A percentile compares a stretch with the other conserved stretches of the same genome.
phyloP scores from a whole-genome alignment of 2,113 vertebrate genomes.

The Podiceps cristatus region DNA sequence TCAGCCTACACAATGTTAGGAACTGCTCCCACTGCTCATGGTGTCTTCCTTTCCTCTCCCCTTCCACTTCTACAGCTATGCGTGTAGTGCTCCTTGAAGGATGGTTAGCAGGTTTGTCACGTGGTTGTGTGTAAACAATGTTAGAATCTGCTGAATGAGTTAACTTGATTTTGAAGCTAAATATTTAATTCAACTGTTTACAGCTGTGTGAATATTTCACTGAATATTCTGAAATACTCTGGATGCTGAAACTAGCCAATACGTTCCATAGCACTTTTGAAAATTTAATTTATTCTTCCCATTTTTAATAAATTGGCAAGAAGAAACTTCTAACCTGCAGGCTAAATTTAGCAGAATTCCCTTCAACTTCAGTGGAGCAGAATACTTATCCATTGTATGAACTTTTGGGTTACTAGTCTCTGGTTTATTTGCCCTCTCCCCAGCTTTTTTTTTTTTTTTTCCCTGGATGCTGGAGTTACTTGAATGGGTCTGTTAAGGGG shows the following conservation, averaged over 20 bases:
- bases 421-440: too few species aligned
- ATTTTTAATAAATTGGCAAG: neutral
- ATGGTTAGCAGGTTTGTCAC: neutral
- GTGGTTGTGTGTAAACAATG: accelerated
- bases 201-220: neutral
- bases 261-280: neutral
- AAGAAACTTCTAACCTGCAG: neutral
- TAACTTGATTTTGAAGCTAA: neutral
- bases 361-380: neutral
- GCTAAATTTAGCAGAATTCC: neutral
- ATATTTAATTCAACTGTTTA: neutral
- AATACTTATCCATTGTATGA: neutral
- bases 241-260: neutral
- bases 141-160: neutral
- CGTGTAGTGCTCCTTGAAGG: neutral
- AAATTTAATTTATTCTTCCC: neutral
- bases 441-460: neutral
- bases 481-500: neutral
- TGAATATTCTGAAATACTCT: neutral
- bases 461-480: neutral
- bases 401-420: neutral
- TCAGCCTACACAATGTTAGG: neutral
- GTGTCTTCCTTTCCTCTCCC: neutral
- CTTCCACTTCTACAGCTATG: accelerated
- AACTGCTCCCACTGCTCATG: accelerated